Evolutionary conservation across 1,140 invertebrate genomes (phyloP).

Genomic region (Trachymyrmex cornetzi): DNA sequence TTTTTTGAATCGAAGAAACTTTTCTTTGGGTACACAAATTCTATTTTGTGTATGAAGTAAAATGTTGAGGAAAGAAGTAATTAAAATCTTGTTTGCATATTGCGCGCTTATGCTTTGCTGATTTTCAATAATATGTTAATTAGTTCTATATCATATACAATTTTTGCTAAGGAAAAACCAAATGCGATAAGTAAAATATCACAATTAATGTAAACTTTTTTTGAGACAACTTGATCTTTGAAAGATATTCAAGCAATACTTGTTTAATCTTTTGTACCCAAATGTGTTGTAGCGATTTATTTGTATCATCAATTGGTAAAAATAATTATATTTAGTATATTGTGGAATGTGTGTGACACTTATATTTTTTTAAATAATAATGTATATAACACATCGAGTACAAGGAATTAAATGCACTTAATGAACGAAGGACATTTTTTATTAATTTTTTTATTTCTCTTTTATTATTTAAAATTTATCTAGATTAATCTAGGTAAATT

Average conservation of each 20-base stretch:
- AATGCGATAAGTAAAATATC: background rate
- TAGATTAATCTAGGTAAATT: slow-evolving; percentile 5
- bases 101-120: background rate
- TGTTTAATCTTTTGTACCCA: slow-evolving; percentile 48
- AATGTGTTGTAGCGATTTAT: slow-evolving; percentile 9
- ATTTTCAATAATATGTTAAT: background rate
- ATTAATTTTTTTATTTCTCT: slow-evolving; percentile 12
- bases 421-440: background rate
- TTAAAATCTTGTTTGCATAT: slow-evolving; percentile 6
- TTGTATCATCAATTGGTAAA: background rate
- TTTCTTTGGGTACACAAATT: background rate
- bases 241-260: background rate
- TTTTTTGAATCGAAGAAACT: no score
- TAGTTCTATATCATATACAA: background rate
- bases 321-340: background rate
- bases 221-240: background rate
- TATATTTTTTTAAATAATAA: background rate
- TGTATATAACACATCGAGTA: slow-evolving; percentile 8
- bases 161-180: background rate
- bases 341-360: background rate
- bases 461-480: background rate
- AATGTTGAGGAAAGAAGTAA: background rate
- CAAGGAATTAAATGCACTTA: slow-evolving; percentile 20
- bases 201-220: slow-evolving; percentile 2
- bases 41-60: background rate